A percentile compares a stretch with the other conserved stretches of the same genome.
phyloP scores from a whole-genome alignment of 2,113 vertebrate species.

The Microcebus jonahi region DNA sequence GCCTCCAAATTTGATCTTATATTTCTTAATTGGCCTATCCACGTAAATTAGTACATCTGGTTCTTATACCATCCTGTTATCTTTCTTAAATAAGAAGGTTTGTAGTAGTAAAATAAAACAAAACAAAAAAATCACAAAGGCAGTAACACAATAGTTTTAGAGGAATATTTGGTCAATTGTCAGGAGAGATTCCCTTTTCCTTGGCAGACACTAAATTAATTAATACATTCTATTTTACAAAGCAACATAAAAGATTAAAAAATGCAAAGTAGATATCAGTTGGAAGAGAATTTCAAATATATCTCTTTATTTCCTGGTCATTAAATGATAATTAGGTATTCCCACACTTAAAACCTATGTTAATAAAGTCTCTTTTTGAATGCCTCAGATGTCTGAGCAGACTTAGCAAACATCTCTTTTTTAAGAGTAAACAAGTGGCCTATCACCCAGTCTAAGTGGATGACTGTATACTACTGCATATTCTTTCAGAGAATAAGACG shows the following conservation, averaged over 20 bases:
- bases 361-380: not conserved
- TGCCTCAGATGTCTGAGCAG: not conserved
- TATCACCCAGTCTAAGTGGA: not conserved
- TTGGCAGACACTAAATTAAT: not conserved
- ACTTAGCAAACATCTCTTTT: not conserved
- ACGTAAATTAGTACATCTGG: not conserved
- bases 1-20: not conserved
- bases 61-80: not conserved
- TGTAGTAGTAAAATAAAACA: not conserved
- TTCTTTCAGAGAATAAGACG: not conserved
- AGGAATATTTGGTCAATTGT: not conserved
- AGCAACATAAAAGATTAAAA: not conserved
- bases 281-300: not conserved
- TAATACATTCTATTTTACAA: not conserved
- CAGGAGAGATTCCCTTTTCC: not conserved
- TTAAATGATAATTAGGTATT: not conserved
- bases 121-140: not conserved
- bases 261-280: not conserved
- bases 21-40: not conserved
- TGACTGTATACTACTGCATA: not conserved
- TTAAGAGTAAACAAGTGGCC: not conserved
- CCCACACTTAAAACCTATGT: not conserved
- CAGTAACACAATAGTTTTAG: not conserved
- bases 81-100: not conserved
- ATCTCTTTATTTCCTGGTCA: not conserved